Percentiles rank a stretch among this genome's conserved stretches.
Evolutionary conservation across 2,888 invertebrate genomes (phyloP).

Genomic region (Pseudeuparius sepicola): DNA sequence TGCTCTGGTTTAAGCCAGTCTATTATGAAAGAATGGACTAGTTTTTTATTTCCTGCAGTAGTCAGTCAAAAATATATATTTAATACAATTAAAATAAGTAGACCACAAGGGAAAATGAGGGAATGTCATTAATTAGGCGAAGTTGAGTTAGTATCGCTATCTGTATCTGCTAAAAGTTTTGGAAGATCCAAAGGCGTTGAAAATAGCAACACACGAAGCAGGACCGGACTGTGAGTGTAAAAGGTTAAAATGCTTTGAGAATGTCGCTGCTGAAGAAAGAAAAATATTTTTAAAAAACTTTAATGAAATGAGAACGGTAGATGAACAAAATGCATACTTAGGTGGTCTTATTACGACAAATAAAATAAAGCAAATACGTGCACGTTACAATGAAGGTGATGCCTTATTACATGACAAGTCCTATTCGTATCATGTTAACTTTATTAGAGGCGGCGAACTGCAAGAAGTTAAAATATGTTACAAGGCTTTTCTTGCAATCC

Average conservation of each 20-base stretch:
- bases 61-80: no score
- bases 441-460: slow-evolving; percentile 11
- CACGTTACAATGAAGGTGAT: slow-evolving; percentile 4
- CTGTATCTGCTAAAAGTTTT: no score
- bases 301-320: slow-evolving; percentile 10
- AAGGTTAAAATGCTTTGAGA: slow-evolving; percentile 13
- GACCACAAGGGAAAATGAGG: no score
- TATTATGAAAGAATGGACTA: no score
- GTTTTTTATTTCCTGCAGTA: no score
- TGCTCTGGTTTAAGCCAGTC: no score
- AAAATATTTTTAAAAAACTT: slow-evolving; percentile 12
- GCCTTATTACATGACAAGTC: slow-evolving; percentile 14
- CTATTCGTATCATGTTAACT: slow-evolving; percentile 14
- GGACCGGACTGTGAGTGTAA: slow-evolving; percentile 16
- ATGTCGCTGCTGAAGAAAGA: slow-evolving; percentile 9
- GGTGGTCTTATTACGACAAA: slow-evolving; percentile 16
- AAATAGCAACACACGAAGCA: no score
- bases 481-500: slow-evolving; percentile 17
- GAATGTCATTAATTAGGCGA: no score
- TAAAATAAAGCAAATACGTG: no score
- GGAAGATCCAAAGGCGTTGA: no score
- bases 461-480: slow-evolving; percentile 17
- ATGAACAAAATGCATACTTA: slow-evolving; percentile 16
- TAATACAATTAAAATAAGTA: no score
- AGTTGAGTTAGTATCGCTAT: no score